A percentile compares a stretch with the other conserved stretches of the same genome.
Conservation (phyloP, 2,888 invertebrate genomes). For the Brachylomia viminalis region DNA sequence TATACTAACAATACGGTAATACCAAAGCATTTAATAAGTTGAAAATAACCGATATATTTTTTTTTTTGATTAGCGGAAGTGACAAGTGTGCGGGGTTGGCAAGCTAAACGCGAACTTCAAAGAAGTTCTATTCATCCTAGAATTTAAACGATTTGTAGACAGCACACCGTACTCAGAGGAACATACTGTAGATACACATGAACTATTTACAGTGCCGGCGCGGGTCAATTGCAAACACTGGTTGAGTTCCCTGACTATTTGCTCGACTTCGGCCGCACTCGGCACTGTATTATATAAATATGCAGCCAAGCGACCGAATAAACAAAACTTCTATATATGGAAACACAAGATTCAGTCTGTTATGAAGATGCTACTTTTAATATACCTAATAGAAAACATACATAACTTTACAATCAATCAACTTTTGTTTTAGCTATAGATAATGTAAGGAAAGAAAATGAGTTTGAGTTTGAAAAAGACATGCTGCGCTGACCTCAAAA, state of each 20-base stretch:
- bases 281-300: conserved; percentile 71
- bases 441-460: background rate
- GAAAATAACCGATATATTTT: background rate
- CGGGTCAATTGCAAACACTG: conserved; percentile 62
- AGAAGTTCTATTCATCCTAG: background rate
- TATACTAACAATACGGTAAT: background rate
- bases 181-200: conserved; percentile 34
- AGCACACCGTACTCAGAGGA: conserved; percentile 22
- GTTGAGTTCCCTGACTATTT: conserved; percentile 65
- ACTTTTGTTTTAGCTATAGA: background rate
- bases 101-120: background rate
- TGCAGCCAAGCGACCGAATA: conserved; percentile 63
- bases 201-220: conserved; percentile 60
- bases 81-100: background rate
- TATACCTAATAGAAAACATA: background rate
- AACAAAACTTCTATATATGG: conserved; percentile 56
- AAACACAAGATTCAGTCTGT: background rate
- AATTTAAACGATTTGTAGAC: conserved; percentile 2
- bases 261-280: conserved; percentile 57
- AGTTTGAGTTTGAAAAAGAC: background rate
- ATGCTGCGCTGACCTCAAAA: background rate
- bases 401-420: background rate
- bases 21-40: background rate
- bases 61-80: background rate
- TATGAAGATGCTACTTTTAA: background rate